Conservation (phyloP, 2,113 vertebrate species). For the Orthonyx spaldingii region DNA sequence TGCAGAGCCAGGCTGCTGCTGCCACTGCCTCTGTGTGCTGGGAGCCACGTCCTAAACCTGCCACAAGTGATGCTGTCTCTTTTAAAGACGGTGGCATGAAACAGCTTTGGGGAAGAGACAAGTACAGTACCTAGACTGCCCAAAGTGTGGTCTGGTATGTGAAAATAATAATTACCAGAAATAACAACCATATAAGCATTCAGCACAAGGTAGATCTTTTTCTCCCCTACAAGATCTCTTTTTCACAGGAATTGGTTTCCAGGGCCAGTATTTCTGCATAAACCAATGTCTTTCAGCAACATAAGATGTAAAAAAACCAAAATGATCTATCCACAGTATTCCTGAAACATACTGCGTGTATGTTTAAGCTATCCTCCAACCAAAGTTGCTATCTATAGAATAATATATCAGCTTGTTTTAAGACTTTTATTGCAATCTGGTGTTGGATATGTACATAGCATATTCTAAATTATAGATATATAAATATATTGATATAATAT, state of each 20-base stretch:
- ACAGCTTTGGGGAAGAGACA: not conserved
- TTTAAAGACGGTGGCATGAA: not conserved
- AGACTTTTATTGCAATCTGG: not conserved
- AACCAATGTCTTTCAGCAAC: not conserved
- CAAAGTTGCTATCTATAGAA: not conserved
- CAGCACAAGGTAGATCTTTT: not conserved
- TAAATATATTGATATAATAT: not conserved
- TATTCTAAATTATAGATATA: conserved; percentile 6
- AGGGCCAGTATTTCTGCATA: not conserved
- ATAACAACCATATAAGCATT: not conserved
- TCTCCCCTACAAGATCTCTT: not conserved
- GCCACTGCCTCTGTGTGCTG: not conserved
- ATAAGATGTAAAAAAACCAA: not conserved
- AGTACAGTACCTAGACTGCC: not conserved
- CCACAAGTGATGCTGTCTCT: not conserved
- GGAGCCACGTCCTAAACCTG: not conserved
- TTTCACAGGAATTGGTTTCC: not conserved
- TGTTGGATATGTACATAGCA: conserved; percentile 8
- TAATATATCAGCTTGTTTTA: not conserved
- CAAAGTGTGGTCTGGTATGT: not conserved
- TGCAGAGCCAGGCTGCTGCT: not conserved
- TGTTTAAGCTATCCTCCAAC: not conserved
- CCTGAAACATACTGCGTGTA: not conserved
- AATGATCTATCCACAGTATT: not conserved
- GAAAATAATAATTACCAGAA: not conserved